These are phyloP conservation scores for Drosophila atripex DNA, from an alignment of 2,888 invertebrate species.

Conservation along the genomic window DNA sequence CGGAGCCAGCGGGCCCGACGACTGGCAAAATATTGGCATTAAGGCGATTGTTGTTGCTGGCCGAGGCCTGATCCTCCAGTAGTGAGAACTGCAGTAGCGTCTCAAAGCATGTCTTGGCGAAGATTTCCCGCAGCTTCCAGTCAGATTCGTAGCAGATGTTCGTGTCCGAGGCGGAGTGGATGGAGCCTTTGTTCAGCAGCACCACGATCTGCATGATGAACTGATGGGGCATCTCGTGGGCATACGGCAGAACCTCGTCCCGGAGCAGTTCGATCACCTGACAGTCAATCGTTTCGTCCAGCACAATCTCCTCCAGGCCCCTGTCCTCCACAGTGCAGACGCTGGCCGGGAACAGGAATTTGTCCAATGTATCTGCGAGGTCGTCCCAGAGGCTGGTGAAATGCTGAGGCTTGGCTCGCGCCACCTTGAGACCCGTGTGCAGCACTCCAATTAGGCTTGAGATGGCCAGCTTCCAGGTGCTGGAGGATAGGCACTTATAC, in stretches of 20 bases:
- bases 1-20: constrained; percentile 39
- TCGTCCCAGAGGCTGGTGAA: constrained; percentile 93
- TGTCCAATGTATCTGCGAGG: constrained; percentile 93
- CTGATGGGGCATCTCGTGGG: constrained; percentile 90
- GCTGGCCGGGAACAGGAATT: constrained; percentile 94
- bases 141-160: constrained; percentile 90
- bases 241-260: constrained; percentile 92
- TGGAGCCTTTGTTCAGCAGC: constrained; percentile 93
- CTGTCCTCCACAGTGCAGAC: constrained; percentile 85
- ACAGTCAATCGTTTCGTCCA: constrained; percentile 92
- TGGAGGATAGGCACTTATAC: constrained; percentile 91
- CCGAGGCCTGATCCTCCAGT: constrained; percentile 86
- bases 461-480: constrained; percentile 93
- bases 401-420: constrained; percentile 90
- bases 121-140: constrained; percentile 94
- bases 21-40: constrained; percentile 69
- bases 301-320: constrained; percentile 86
- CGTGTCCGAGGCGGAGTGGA: constrained; percentile 89
- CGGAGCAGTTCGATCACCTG: constrained; percentile 92
- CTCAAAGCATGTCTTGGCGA: constrained; percentile 98
- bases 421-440: constrained; percentile 93
- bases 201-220: constrained; percentile 93
- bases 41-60: constrained; percentile 80
- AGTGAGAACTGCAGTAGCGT: constrained; percentile 96
- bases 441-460: constrained; percentile 90